Evolutionary conservation across 2,113 vertebrate species (phyloP), one percentile per base, ranked within the genome.

Genomic region (Axis porcinus): DNA sequence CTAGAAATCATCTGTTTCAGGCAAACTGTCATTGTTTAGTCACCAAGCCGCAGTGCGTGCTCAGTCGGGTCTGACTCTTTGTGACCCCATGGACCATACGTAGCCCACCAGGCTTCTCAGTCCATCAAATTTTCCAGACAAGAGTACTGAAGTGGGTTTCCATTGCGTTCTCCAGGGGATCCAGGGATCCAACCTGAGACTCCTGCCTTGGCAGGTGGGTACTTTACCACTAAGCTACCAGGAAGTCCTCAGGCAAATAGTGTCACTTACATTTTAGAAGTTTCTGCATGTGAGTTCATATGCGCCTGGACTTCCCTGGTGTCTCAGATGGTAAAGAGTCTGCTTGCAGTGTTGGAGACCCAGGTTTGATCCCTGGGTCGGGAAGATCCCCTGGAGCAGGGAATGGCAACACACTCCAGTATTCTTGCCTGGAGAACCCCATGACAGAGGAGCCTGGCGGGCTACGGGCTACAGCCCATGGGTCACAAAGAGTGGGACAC

Each of bases 351-450:
- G n/a, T 6, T 23, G 67, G n/a, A 70, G 67, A 12, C 67, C 19
- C 10, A 2, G 67, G 36, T 70, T 70, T 6, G 64, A 36, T 70
- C n/a, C 67, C n/a, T 40, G 67, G n/a, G n/a, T 40, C n/a, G 1
- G 15, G 67, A 36, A 70, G 67, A 74, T 40, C 3, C 67, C 10
- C 67, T 25, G 67, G 67, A 74, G 67, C 13, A 74, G 67, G 33
- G 21, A 40, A 25, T 40, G 36, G n/a, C 19, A 40, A 23, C 0
- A 0, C 5, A 6, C 5, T 6, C 21, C 36, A 74, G 10, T 40
- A 40, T 25, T 74, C 67, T 40, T 23, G 67, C 67, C n/a, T 40
- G n/a, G 67, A 74, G n/a, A 23, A 74, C 23, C n/a, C 36, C 67
- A 40, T 1, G 1, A 40, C 67, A 74, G 67, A 74, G 67, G 36